Percentiles rank a stretch among this genome's conserved stretches.
Conservation (phyloP, 2,797 vertebrate species). For the Acestrorhynchus altus region DNA sequence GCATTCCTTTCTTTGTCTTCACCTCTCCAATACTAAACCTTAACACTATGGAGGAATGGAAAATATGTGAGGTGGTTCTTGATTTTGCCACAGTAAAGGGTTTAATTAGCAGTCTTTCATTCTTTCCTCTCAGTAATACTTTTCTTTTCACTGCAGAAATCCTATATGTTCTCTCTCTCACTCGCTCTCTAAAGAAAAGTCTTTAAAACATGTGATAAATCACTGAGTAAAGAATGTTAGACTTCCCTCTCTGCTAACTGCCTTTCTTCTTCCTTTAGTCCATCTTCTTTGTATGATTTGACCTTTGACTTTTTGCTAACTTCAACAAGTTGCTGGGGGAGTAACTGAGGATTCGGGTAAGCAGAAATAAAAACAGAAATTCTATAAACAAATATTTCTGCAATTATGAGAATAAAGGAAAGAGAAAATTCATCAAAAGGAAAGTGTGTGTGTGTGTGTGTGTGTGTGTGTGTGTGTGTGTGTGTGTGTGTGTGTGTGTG, state of each 20-base stretch:
- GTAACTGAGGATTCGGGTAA: not conserved
- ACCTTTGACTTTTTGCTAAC: not conserved
- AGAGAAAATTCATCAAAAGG: not conserved
- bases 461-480: too few species aligned
- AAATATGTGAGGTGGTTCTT: not conserved
- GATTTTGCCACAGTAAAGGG: not conserved
- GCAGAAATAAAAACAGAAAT: not conserved
- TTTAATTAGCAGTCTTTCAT: not conserved
- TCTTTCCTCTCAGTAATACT: not conserved
- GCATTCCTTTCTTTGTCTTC: not conserved
- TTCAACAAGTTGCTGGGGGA: not conserved
- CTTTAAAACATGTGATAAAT: not conserved
- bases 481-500: constrained; percentile 1
- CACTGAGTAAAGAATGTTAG: constrained; percentile 5
- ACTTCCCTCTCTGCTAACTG: not conserved
- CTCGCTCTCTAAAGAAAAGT: not conserved
- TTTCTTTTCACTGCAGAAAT: not conserved
- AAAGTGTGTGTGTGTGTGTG: not conserved
- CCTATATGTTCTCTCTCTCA: not conserved
- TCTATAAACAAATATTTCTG: not conserved
- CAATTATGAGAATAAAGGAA: not conserved
- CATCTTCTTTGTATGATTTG: not conserved
- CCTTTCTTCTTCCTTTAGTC: not conserved
- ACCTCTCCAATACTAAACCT: not conserved
- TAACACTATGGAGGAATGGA: not conserved